phyloP scores from a whole-genome alignment of 2,888 invertebrate species.

The Yponomeuta malinellus region DNA sequence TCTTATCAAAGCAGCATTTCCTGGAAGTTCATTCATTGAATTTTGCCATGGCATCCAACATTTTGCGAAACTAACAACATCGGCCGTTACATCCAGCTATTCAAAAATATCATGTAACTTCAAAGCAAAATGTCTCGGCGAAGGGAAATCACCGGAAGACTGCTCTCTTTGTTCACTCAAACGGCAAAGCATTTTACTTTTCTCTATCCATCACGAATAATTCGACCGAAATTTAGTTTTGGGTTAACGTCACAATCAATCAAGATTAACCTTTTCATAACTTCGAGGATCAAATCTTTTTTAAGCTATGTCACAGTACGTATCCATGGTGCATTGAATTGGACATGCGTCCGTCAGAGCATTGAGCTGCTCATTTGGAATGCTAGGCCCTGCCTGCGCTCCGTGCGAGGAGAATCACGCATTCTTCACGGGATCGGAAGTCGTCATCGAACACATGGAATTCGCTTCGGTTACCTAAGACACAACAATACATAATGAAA shows the following conservation, averaged over 20 bases:
- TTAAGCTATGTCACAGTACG: background rate
- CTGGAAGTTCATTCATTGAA: conserved; percentile 1
- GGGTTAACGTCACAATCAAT: background rate
- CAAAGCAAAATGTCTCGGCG: background rate
- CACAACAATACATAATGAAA: background rate
- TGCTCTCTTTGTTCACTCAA: conserved; percentile 29
- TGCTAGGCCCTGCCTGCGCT: conserved; percentile 35
- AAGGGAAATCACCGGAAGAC: conserved; percentile 40
- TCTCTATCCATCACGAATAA: conserved; percentile 16
- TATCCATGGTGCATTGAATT: conserved; percentile 17
- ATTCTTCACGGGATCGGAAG: conserved; percentile 47
- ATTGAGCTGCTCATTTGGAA: conserved; percentile 36
- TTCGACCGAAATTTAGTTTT: background rate
- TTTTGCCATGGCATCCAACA: background rate
- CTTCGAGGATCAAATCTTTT: background rate
- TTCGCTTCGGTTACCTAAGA: conserved; percentile 25
- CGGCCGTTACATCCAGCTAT: background rate
- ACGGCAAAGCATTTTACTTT: conserved; percentile 29
- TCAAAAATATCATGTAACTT: background rate
- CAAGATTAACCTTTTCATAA: background rate
- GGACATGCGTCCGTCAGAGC: conserved; percentile 12
- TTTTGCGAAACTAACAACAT: background rate
- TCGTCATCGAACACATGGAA: conserved; percentile 37
- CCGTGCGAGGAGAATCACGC: conserved; percentile 26
- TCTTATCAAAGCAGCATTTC: background rate